A percentile compares a stretch with the other conserved stretches of the same genome.
These are phyloP conservation scores for Phylloscopus collybita DNA, from an alignment of 2,797 vertebrate genomes.

Conservation along the genomic window DNA sequence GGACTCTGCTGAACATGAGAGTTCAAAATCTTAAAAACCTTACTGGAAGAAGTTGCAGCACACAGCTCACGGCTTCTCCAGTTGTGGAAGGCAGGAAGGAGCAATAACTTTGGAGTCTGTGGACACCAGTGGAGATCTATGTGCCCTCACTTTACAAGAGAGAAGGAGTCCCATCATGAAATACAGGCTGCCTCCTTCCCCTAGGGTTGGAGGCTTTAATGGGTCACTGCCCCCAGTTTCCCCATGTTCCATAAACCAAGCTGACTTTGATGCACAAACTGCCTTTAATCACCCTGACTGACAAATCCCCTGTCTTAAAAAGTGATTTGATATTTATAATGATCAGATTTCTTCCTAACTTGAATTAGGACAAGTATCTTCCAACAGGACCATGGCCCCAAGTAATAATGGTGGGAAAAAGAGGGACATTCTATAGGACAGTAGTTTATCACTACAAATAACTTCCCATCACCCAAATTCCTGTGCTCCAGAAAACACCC, in stretches of 20 bases:
- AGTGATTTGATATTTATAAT: not conserved
- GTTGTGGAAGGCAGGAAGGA: not conserved
- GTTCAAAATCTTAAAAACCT: not conserved
- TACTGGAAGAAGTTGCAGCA: not conserved
- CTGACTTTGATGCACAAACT: not conserved
- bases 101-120: not conserved
- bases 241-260: not conserved
- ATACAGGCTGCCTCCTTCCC: not conserved
- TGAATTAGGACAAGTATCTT: not conserved
- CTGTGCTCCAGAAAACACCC: not conserved
- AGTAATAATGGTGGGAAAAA: not conserved
- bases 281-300: not conserved
- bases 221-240: not conserved
- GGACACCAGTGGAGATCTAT: fast-evolving
- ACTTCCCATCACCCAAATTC: not conserved
- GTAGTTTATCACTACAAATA: not conserved
- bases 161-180: not conserved
- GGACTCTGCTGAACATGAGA: not conserved
- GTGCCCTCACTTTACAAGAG: not conserved
- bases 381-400: not conserved
- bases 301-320: not conserved
- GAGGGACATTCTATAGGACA: not conserved
- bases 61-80: not conserved
- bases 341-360: not conserved
- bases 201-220: not conserved